These are phyloP conservation scores for Drosophila antonietae DNA, from an alignment of 2,888 invertebrate species.

Conservation along the genomic window DNA sequence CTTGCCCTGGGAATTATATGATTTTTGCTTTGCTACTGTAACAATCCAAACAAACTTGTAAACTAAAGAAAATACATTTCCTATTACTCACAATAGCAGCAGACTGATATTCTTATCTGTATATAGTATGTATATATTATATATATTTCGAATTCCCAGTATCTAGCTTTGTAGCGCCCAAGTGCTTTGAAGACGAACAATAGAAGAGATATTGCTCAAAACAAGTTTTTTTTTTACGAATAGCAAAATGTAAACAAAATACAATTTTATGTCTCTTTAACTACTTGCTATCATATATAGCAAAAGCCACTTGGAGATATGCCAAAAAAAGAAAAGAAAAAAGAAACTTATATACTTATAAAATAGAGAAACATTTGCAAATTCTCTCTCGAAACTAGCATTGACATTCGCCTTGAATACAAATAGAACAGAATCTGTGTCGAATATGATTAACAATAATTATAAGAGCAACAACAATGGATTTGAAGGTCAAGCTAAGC, in stretches of 20 bases:
- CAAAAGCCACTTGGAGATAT: neutral
- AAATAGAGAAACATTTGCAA: neutral
- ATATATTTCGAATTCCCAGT: neutral
- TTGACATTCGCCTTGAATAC: constrained; percentile 5
- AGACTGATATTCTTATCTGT: too few species aligned
- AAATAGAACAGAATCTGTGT: constrained; percentile 2
- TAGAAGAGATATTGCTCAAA: neutral
- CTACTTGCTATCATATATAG: neutral
- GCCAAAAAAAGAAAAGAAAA: neutral
- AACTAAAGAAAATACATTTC: too few species aligned
- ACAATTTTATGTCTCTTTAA: neutral
- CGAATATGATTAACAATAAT: constrained; percentile 1
- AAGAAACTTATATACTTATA: neutral
- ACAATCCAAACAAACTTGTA: too few species aligned
- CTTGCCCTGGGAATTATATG: too few species aligned
- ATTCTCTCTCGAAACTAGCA: neutral
- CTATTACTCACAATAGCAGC: too few species aligned
- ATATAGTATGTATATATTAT: neutral
- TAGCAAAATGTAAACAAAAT: neutral
- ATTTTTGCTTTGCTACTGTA: too few species aligned
- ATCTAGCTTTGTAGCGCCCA: neutral
- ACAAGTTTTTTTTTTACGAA: too few species aligned
- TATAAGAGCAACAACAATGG: constrained; percentile 10
- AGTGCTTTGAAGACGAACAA: neutral
- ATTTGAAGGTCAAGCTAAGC: constrained; percentile 34